These are phyloP conservation scores for Mycogona germanica DNA, from an alignment of 2,888 invertebrate genomes.

Conservation along the genomic window DNA sequence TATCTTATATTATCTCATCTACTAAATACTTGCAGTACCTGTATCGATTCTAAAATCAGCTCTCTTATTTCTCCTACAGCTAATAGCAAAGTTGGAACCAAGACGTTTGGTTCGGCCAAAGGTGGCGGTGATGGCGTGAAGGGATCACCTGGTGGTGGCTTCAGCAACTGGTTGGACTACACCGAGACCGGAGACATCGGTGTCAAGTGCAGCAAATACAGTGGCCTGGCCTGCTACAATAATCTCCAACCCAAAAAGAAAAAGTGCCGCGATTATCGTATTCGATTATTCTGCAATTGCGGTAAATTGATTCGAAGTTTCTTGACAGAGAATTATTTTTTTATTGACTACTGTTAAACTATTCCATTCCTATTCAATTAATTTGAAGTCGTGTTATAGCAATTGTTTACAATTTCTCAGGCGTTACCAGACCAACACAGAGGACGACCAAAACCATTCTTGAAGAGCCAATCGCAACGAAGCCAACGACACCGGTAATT, in stretches of 20 bases:
- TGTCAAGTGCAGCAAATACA: conserved; percentile 23
- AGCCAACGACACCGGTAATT: too few species aligned
- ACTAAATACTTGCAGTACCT: background rate
- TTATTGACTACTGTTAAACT: too few species aligned
- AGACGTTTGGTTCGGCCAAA: background rate
- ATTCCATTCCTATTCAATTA: too few species aligned
- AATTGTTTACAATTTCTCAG: too few species aligned
- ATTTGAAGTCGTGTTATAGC: too few species aligned
- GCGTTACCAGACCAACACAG: too few species aligned
- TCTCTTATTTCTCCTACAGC: too few species aligned
- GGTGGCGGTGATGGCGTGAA: conserved; percentile 2
- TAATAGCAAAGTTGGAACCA: background rate
- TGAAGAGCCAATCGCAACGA: too few species aligned
- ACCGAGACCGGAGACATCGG: conserved; percentile 24
- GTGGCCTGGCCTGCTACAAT: conserved; percentile 24
- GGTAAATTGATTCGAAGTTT: conserved; percentile 19
- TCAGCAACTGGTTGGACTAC: conserved; percentile 23
- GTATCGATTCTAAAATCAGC: background rate
- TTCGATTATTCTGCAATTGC: conserved; percentile 23
- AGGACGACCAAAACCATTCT: too few species aligned
- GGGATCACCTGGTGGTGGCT: background rate
- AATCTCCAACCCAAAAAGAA: conserved; percentile 18
- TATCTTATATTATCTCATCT: too few species aligned
- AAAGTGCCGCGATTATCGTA: conserved; percentile 22
- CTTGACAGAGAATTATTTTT: background rate